Base-by-base conservation (phyloP, 2,888 invertebrate genomes). In the Apoderus coryli region DNA sequence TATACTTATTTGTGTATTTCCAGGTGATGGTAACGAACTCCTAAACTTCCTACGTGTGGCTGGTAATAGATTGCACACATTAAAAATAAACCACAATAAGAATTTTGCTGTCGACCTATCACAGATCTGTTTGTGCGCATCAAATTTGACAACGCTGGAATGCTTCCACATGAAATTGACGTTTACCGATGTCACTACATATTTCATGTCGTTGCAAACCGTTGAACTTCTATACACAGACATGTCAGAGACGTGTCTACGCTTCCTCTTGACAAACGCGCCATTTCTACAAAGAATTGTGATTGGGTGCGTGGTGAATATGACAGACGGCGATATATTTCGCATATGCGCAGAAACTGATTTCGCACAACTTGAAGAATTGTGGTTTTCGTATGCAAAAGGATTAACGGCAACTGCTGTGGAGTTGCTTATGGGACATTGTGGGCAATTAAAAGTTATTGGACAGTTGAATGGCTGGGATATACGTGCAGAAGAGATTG, bases 391-490 rank as follows among this genome's bases (percentile, higher is more conserved):
- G 2, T 64, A 69, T 45, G 76, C 76, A 0, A 69, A 70, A 5
- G 67, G 69, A 27, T 56, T 77, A 14, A 72, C 76, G 0, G 52
- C 62, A 3, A 65, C 65, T 30, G 66, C 73, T 0, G 71, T 76
- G 25, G 72, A 76, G 57, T 52, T 74, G 7, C 54, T 77, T 25
- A 73, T 76, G 67, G 72, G 73, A 31, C 63, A 64, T 40, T 76
- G 75, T 43, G 73, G 73, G 1, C 73, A 71, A 41, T 56, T 77
- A 24, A 67, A 58, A 44, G 45, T 52, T 37, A 57, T 77, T 7
- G 77, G 77, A 0, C 71, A 76, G 49, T 52, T 77, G 10, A 72
- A 67, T 26, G 74, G 74, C 1, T 77, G 77, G 77, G 63, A 68
- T 36, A 60, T 72, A 37, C 68, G 67, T 1, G 68, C 69, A 0